Conservation (phyloP, 35 echinoderm and acorn worm species). For the Eucidaris tribuloides region DNA sequence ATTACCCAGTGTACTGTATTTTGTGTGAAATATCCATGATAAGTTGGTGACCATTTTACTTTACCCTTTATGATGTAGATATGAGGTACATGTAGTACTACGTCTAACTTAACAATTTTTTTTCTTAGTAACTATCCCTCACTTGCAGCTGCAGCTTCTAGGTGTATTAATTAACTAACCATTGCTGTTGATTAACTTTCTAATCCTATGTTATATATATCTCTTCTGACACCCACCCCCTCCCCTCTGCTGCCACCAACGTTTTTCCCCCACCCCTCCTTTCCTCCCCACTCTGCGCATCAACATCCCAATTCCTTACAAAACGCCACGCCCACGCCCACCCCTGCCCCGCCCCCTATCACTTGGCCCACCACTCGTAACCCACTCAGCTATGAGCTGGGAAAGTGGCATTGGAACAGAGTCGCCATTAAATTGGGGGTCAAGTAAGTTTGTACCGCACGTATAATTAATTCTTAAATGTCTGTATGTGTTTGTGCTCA, state of each 20-base stretch:
- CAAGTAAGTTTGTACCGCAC: conserved; percentile 84
- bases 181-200: too few relatives aligned
- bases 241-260: background rate
- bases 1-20: too few relatives aligned
- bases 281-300: too few relatives aligned
- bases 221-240: background rate
- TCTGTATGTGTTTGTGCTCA: too few relatives aligned
- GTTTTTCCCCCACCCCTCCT: background rate
- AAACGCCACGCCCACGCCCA: too few relatives aligned
- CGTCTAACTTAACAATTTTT: background rate
- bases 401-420: conserved; percentile 89
- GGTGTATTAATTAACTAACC: background rate
- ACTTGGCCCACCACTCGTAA: background rate
- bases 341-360: background rate
- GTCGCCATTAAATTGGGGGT: conserved; percentile 94
- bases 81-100: too few relatives aligned
- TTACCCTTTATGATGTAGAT: too few relatives aligned
- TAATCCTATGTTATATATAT: too few relatives aligned
- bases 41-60: too few relatives aligned
- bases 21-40: too few relatives aligned
- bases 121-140: background rate
- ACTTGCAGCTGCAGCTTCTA: background rate
- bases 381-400: conserved; percentile 83
- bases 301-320: too few relatives aligned
- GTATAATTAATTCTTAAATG: background rate